phyloP scores from a whole-genome alignment of 2,888 invertebrate species.

The Melipona beecheii region DNA sequence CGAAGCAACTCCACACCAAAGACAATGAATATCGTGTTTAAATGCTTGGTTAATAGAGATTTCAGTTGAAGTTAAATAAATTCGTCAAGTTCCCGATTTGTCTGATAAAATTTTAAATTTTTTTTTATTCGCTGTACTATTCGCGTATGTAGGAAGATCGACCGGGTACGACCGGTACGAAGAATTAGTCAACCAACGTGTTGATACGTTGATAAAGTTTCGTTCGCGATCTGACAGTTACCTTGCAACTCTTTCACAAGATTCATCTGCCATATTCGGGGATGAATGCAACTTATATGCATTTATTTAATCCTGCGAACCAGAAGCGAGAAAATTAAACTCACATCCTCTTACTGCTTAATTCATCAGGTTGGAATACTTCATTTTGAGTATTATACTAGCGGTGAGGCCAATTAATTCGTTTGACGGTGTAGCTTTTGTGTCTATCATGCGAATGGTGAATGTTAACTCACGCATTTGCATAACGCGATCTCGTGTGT shows the following conservation, averaged over 20 bases:
- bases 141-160: not conserved
- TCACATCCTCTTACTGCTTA: not conserved
- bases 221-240: not conserved
- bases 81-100: not conserved
- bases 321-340: not conserved
- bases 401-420: not conserved
- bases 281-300: no score
- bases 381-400: not conserved
- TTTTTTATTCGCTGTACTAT: not conserved
- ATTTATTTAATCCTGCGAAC: constrained; percentile 1
- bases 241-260: not conserved
- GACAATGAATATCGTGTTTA: no score
- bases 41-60: not conserved
- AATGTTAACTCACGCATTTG: no score
- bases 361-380: not conserved
- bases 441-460: no score
- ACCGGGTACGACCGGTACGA: not conserved
- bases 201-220: not conserved
- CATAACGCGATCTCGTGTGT: no score
- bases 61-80: not conserved
- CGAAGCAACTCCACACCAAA: not conserved
- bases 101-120: not conserved
- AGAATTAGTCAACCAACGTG: not conserved
- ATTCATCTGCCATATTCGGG: not conserved
- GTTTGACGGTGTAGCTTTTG: not conserved